A percentile compares a stretch with the other conserved stretches of the same genome.
phyloP scores from a whole-genome alignment of 2,113 vertebrate genomes.

The Oryzias curvinotus region DNA sequence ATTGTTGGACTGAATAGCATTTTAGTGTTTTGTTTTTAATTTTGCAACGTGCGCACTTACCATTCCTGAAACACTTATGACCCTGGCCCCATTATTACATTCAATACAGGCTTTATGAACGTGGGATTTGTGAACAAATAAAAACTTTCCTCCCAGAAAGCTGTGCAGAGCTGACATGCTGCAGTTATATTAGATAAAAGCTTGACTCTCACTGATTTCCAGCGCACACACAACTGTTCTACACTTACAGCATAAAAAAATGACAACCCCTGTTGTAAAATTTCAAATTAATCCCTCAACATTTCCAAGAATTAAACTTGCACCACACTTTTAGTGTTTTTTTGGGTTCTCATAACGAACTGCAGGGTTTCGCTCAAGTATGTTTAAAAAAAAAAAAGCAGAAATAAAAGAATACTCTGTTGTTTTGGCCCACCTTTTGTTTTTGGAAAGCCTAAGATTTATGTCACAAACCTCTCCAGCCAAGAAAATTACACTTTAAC shows the following conservation, averaged over 20 bases:
- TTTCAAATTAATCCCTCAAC: slow-evolving; percentile 37
- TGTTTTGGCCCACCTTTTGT: slow-evolving; percentile 57
- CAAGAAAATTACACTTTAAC: slow-evolving; percentile 54
- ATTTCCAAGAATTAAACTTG: slow-evolving; percentile 80
- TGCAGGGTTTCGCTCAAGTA: slow-evolving; percentile 78
- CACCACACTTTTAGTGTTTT: slow-evolving; percentile 75
- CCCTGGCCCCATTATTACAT: slow-evolving; percentile 48
- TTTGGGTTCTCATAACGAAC: slow-evolving; percentile 79
- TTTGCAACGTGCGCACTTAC: slow-evolving; percentile 57
- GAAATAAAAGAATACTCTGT: slow-evolving; percentile 61
- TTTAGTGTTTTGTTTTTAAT: slow-evolving; percentile 38
- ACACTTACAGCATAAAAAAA: slow-evolving; percentile 75
- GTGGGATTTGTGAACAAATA: slow-evolving; percentile 51
- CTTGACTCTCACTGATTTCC: slow-evolving; percentile 40
- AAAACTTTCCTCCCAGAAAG: slow-evolving; percentile 23
- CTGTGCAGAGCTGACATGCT: slow-evolving; percentile 7
- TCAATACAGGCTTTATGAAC: slow-evolving; percentile 46
- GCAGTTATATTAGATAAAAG: slow-evolving; percentile 24
- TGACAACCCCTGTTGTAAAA: neutral
- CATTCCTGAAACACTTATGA: slow-evolving; percentile 63
- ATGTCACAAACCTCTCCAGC: slow-evolving; percentile 67
- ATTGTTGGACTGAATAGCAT: slow-evolving; percentile 72
- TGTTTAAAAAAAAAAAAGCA: slow-evolving; percentile 62
- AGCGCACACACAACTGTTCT: slow-evolving; percentile 52
- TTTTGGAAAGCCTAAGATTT: slow-evolving; percentile 62